Evolutionary conservation across 2,113 vertebrate genomes (phyloP), one percentile per base, ranked within the genome.

Genomic region (Gobiocypris rarus): DNA sequence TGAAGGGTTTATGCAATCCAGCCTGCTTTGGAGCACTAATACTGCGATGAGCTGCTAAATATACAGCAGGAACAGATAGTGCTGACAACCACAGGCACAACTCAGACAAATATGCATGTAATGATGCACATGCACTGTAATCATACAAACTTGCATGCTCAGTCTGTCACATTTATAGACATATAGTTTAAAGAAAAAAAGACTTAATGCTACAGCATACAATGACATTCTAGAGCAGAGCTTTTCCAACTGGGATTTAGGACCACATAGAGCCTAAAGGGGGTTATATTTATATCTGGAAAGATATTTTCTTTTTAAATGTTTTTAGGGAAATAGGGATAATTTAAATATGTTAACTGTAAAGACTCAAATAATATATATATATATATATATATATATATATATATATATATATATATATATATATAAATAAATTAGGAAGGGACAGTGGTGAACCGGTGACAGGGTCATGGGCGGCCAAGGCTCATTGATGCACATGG

Each of bases 1-100:
- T 75, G 69, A 83, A 17, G 19, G 70, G 82, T 4, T 84, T 86
- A 80, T 73, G 67, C 81, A 83, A 83, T 43, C 54, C 75, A 63
- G 45, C 67, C 54, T 75, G 74, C 75, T 81, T 73, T 83, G 48
- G 56, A 86, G 45, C 50, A n/a, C 75, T 77, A 83, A 73, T 43
- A 48, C 65, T 10, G 61, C 48, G 52, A 86, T 82, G 61, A 82
- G 78, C 70, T 67, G 14, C 65, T 31, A 34, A 65, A 85, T 81
- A 75, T 73, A 80, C 65, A 81, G 69, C 19, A 41, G 43, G 77
- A 84, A 79, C 75, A 79, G 48, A 79, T 52, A 79, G 56, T 38
- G 71, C 56, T 85, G 48, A 77, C 75, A 59, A 24, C 59, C 74
- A 78, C 56, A 82, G 45, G 56, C 31, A 83, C 81, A 70, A 45